Evolutionary conservation across 2,797 vertebrate genomes (phyloP).

Genomic region (Halcyon badia): DNA sequence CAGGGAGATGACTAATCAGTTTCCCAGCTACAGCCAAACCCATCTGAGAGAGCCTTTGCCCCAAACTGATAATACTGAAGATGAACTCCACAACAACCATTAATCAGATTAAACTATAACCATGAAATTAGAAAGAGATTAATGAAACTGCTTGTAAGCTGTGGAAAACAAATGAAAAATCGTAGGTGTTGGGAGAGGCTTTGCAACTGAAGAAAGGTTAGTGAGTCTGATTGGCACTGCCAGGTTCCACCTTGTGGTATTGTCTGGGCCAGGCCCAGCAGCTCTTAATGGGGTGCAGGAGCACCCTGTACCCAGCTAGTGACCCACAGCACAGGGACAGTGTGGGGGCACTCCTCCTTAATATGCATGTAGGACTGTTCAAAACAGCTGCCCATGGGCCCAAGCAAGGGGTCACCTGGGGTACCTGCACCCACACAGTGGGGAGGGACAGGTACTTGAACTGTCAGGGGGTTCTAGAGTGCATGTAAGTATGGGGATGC

Average conservation of each 20-base stretch:
- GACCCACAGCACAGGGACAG: too few species aligned
- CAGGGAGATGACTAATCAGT: background rate
- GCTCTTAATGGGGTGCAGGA: background rate
- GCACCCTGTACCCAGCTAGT: background rate
- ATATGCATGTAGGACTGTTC: rapidly evolving
- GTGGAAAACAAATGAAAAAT: background rate
- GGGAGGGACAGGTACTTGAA: too few species aligned
- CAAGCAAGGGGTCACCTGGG: background rate
- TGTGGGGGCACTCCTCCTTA: background rate
- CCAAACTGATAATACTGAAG: background rate
- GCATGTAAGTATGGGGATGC: background rate
- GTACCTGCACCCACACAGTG: background rate
- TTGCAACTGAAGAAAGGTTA: background rate
- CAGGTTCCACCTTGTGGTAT: rapidly evolving
- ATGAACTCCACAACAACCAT: background rate
- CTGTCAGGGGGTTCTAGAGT: background rate
- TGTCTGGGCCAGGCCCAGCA: background rate
- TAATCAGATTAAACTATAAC: background rate
- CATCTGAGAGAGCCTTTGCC: background rate
- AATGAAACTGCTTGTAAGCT: background rate
- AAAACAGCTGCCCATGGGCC: background rate
- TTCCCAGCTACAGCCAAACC: background rate
- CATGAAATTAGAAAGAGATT: background rate
- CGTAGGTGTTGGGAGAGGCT: background rate
- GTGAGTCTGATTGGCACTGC: too few species aligned